Evolutionary conservation across 2,888 invertebrate species (phyloP).

Genomic region (Bombyx huttoni): DNA sequence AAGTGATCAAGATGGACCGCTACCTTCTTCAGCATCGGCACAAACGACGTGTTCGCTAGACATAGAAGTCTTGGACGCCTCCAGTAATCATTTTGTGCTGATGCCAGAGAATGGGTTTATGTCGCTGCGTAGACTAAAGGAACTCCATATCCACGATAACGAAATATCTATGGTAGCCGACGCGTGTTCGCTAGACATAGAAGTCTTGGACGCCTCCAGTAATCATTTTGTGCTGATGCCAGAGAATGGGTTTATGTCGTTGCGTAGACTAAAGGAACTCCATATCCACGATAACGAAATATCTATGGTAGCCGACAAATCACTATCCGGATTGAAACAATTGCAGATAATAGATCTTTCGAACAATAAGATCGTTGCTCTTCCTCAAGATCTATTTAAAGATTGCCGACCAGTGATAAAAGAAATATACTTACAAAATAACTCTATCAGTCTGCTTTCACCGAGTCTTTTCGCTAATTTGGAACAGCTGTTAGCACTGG

Average conservation of each 20-base stretch:
- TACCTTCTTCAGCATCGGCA: constrained; percentile 49
- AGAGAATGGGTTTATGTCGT: constrained; percentile 84
- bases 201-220: constrained; percentile 85
- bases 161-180: constrained; percentile 91
- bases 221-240: constrained; percentile 90
- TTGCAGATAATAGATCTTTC: constrained; percentile 90
- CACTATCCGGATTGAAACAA: constrained; percentile 84
- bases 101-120: constrained; percentile 88
- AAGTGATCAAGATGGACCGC: constrained; percentile 71
- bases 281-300: constrained; percentile 92
- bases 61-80: constrained; percentile 86
- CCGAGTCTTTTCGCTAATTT: constrained; percentile 89
- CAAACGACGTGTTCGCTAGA: constrained; percentile 80
- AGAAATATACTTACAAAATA: constrained; percentile 92
- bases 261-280: constrained; percentile 83
- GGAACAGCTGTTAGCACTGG: constrained; percentile 84
- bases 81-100: constrained; percentile 87
- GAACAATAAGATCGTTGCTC: constrained; percentile 89
- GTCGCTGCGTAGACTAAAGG: constrained; percentile 81
- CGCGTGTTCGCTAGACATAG: constrained; percentile 86
- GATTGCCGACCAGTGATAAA: constrained; percentile 85
- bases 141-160: constrained; percentile 88
- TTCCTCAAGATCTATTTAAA: constrained; percentile 88
- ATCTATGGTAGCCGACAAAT: constrained; percentile 88
- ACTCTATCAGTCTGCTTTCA: constrained; percentile 88